Base-by-base conservation (phyloP, 2,113 vertebrate species). In the Puma concolor region DNA sequence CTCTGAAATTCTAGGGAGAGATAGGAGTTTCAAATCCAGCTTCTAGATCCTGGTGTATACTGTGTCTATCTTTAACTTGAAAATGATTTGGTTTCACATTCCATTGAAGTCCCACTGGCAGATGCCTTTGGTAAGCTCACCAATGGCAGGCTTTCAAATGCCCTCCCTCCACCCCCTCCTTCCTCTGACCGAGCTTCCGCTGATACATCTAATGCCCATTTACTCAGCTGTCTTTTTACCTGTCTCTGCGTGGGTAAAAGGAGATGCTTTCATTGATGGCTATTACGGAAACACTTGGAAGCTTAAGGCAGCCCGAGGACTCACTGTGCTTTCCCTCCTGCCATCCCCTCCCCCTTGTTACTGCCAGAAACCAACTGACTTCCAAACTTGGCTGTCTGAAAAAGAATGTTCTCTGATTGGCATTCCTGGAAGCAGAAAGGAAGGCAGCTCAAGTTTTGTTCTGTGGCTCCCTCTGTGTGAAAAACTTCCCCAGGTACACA, bases 51-150 rank as follows among this genome's bases (percentile, higher is more conserved):
- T 98, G 98, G 90, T 97, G 98, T 99, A 97, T 94, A 98, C 99
- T 98, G 99, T 89, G 98, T 99, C 99, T 99, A 99, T 99, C 99
- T 99, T 99, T 99, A 99, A 99, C 99, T 99, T 99, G 98, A 99
- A 99, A 99, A 99, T 98, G 99, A 99, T 99, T 99, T 98, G 99
- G 99, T 99, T 99, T 99, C 98, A 99, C 99, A 99, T 99, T 99
- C 99, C 99, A 99, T 98, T 95, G 96, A 98, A 98, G 99, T 99
- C 99, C 99, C 98, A 99, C 99, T 98, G 98, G 99, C 98, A 99
- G 98, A 99, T 99, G 99, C 98, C 98, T 99, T 91, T 48, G 98
- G 98, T 72, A 93, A 98, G 97, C 98, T 98, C 98, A 99, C 99
- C 99, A 99, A 99, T 99, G 99, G 98, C 99, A 99, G 98, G 98